These are phyloP conservation scores for Pheucticus melanocephalus DNA, from an alignment of 2,113 vertebrate genomes.

Conservation along the genomic window DNA sequence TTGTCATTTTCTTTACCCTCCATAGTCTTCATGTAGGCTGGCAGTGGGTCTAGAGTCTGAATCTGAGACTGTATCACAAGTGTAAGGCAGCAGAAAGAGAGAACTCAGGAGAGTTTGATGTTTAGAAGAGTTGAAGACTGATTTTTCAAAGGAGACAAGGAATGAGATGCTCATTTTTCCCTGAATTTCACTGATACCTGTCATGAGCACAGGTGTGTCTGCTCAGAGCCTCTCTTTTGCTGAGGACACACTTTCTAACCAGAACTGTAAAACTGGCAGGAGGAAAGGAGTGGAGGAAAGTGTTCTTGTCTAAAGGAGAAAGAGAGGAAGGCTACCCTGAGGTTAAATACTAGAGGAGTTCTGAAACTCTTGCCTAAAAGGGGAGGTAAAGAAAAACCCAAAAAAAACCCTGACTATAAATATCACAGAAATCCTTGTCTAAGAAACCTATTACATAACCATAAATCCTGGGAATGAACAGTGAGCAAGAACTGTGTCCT, in stretches of 20 bases:
- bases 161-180: background rate
- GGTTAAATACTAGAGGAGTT: background rate
- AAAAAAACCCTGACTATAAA: background rate
- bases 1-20: background rate
- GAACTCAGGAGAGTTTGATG: background rate
- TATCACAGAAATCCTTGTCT: conserved; percentile 25
- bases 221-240: background rate
- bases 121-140: background rate
- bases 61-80: background rate
- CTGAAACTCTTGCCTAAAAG: background rate
- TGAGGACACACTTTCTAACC: background rate
- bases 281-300: background rate
- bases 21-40: background rate
- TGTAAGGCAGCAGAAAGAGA: background rate
- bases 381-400: background rate
- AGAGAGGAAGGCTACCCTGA: background rate
- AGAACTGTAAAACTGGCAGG: background rate
- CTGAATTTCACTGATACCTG: background rate
- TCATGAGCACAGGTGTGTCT: background rate
- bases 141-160: background rate
- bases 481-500: background rate
- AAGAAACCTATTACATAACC: background rate
- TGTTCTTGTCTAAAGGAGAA: background rate
- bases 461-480: background rate
- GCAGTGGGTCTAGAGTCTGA: background rate